Evolutionary conservation across 2,888 invertebrate species (phyloP).

Genomic region (Maniola hyperantus): DNA sequence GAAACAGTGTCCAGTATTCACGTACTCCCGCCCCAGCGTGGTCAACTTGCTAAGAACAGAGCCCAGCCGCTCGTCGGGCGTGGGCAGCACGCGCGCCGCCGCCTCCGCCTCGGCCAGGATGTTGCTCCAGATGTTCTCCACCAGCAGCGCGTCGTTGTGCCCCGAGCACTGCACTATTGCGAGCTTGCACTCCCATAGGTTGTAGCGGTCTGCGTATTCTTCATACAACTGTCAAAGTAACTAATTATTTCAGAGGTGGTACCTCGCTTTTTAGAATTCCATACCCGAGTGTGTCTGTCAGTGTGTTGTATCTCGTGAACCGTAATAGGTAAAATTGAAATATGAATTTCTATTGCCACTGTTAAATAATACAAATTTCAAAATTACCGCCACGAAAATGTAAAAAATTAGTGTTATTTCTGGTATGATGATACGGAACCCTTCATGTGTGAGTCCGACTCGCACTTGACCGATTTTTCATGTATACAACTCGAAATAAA

Average conservation of each 20-base stretch:
- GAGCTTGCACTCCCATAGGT: constrained; percentile 96
- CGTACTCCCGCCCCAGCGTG: constrained; percentile 89
- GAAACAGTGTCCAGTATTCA: constrained; percentile 92
- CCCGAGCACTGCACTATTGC: constrained; percentile 97
- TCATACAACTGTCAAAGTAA: constrained; percentile 86
- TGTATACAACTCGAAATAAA: too few relatives aligned
- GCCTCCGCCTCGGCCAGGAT: constrained; percentile 86
- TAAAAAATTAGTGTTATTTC: too few relatives aligned
- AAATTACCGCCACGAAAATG: too few relatives aligned
- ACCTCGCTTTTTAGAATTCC: background rate
- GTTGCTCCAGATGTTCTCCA: constrained; percentile 96
- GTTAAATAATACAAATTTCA: too few relatives aligned
- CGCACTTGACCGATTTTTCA: too few relatives aligned
- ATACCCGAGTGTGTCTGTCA: too few relatives aligned
- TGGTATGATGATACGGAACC: too few relatives aligned
- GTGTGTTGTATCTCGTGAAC: too few relatives aligned
- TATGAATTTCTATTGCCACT: too few relatives aligned
- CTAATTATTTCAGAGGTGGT: background rate
- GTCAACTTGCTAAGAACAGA: constrained; percentile 90
- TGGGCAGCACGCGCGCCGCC: constrained; percentile 66
- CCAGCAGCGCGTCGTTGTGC: constrained; percentile 92
- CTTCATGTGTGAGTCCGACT: too few relatives aligned
- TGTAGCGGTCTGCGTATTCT: constrained; percentile 95
- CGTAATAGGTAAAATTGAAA: too few relatives aligned
- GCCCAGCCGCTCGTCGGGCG: constrained; percentile 82